phyloP scores from a whole-genome alignment of 2,113 vertebrate genomes.

The Sisor rabdophorus region DNA sequence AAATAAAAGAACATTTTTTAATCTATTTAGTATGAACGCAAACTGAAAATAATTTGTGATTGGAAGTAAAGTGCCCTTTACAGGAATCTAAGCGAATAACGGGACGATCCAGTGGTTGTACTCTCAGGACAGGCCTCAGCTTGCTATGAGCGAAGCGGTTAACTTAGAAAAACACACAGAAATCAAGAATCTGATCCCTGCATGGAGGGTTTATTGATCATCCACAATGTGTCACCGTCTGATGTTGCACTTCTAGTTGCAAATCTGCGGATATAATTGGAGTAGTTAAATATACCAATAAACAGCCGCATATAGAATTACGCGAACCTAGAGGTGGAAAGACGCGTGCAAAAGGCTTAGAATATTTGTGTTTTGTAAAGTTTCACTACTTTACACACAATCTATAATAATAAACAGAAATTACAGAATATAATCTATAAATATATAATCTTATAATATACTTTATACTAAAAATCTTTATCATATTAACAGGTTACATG shows the following conservation, averaged over 20 bases:
- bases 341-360: too few relatives aligned
- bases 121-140: constrained; percentile 22
- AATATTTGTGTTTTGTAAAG: constrained; percentile 13
- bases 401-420: too few relatives aligned
- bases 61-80: too few relatives aligned
- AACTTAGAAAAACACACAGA: constrained; percentile 1
- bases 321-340: too few relatives aligned
- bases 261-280: too few relatives aligned
- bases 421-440: too few relatives aligned
- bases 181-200: background rate
- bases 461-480: too few relatives aligned
- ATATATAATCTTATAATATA: too few relatives aligned
- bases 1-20: too few relatives aligned
- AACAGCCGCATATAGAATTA: background rate
- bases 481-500: background rate
- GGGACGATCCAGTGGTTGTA: constrained; percentile 14
- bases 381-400: background rate
- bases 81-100: constrained; percentile 14
- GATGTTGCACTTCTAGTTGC: background rate
- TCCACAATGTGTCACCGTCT: background rate
- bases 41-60: too few relatives aligned
- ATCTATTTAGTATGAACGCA: too few relatives aligned
- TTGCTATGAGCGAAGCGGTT: constrained; percentile 1
- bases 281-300: too few relatives aligned
- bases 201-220: background rate